Evolutionary conservation across 2,113 vertebrate species (phyloP).

Genomic region (Nerophis lumbriciformis): DNA sequence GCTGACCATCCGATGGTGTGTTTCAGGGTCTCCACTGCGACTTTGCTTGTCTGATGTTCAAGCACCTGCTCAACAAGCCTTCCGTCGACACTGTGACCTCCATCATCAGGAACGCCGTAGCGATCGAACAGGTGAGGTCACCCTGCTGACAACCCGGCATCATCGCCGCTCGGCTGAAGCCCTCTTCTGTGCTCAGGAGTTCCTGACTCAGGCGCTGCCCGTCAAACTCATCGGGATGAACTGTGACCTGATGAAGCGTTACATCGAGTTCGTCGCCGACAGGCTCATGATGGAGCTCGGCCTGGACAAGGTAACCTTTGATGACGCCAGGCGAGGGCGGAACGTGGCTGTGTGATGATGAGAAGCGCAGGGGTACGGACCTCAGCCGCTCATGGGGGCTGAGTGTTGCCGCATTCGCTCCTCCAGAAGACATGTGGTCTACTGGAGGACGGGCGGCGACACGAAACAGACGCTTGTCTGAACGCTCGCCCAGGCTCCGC

Average conservation of each 20-base stretch:
- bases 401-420: constrained; percentile 54
- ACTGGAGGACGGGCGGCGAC: constrained; percentile 31
- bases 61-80: constrained; percentile 87
- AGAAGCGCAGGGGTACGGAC: constrained; percentile 75
- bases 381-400: constrained; percentile 75
- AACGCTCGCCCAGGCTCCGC: constrained; percentile 11
- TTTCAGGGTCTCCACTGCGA: constrained; percentile 91
- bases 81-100: constrained; percentile 74
- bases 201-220: constrained; percentile 87
- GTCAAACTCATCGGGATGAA: constrained; percentile 98
- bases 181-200: constrained; percentile 73
- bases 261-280: constrained; percentile 96
- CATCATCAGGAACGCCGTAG: constrained; percentile 83
- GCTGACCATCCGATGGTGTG: neutral
- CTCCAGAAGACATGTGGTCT: constrained; percentile 50
- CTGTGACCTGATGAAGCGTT: constrained; percentile 87
- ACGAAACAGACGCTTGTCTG: constrained; percentile 50
- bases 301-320: constrained; percentile 80
- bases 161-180: neutral
- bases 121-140: constrained; percentile 86
- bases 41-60: constrained; percentile 98
- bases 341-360: constrained; percentile 53
- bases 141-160: neutral
- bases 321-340: neutral
- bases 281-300: constrained; percentile 89